phyloP scores from a whole-genome alignment of 2,113 vertebrate genomes.

The Dromiciops gliroides region DNA sequence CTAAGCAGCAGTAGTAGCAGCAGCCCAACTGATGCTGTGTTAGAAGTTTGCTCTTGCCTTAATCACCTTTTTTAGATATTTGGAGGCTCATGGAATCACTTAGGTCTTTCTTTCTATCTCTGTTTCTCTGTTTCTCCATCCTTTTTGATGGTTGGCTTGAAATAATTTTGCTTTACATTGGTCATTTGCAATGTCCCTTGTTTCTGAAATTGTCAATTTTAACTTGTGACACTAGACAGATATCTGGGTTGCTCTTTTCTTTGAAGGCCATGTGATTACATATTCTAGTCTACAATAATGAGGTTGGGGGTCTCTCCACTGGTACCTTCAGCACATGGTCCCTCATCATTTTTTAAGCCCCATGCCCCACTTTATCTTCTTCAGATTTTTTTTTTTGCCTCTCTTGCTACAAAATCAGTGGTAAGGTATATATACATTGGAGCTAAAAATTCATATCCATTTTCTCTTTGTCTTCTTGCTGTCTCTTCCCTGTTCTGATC shows the following conservation, averaged over 20 bases:
- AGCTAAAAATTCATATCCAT: not conserved
- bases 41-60: not conserved
- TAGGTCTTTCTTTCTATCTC: not conserved
- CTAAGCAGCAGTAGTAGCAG: not conserved
- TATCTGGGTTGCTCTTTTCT: not conserved
- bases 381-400: not conserved
- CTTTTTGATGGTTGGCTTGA: not conserved
- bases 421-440: not conserved
- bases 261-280: not conserved
- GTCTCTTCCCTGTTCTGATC: not conserved
- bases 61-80: not conserved
- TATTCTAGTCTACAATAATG: not conserved
- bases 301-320: too few species aligned
- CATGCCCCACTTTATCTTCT: not conserved
- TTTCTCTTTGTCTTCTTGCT: not conserved
- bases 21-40: not conserved
- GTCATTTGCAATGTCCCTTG: not conserved
- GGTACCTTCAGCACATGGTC: not conserved
- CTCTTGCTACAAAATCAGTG: not conserved
- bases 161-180: not conserved
- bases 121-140: not conserved
- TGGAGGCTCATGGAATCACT: not conserved
- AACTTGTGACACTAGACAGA: not conserved
- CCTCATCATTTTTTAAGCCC: not conserved
- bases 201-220: not conserved